Conservation (phyloP, 2,113 vertebrate genomes). For the Malurus cyaneus region DNA sequence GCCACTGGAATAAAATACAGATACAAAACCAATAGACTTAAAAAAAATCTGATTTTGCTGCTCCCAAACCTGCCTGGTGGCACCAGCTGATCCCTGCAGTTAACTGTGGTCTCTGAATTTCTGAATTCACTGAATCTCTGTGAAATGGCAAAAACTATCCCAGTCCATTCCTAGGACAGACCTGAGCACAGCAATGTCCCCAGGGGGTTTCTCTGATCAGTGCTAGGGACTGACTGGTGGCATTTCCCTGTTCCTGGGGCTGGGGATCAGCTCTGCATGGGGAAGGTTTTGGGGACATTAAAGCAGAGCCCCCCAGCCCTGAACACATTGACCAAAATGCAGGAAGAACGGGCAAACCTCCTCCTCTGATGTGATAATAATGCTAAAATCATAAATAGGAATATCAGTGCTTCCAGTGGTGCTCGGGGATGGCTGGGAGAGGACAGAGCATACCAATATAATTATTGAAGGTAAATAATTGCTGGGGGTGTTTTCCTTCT, state of each 20-base stretch:
- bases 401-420: fast-evolving
- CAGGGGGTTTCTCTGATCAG: neutral
- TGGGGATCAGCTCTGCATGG: neutral
- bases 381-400: neutral
- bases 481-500: neutral
- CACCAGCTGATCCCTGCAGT: neutral
- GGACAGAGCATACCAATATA: neutral
- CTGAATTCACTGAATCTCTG: neutral
- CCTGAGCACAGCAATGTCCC: neutral
- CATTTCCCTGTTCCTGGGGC: neutral
- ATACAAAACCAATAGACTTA: neutral
- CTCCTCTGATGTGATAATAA: neutral
- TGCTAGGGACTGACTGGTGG: neutral
- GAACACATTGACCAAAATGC: neutral
- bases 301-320: neutral
- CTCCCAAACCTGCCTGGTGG: neutral
- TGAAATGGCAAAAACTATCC: neutral
- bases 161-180: neutral
- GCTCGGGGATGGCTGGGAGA: neutral
- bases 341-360: neutral
- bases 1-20: neutral
- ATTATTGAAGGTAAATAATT: neutral
- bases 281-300: neutral
- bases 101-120: no score
- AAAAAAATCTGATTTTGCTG: neutral